phyloP scores from a whole-genome alignment of 2,113 vertebrate genomes.

The Vombatus ursinus region DNA sequence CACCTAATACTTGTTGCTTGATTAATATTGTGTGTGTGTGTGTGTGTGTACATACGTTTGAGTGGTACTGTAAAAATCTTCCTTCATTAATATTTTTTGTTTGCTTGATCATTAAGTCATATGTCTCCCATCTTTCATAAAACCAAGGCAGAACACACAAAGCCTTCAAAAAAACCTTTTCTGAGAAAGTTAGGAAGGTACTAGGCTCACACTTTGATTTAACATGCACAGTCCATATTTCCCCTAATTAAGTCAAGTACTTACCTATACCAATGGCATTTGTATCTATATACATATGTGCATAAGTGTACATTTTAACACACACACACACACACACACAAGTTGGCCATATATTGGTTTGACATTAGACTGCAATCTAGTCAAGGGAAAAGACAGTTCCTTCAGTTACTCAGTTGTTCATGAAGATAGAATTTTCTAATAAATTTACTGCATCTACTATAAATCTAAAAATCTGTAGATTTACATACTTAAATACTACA shows the following conservation, averaged over 20 bases:
- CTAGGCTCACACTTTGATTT: neutral
- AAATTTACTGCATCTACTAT: neutral
- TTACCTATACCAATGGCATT: neutral
- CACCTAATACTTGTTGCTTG: too few relatives aligned
- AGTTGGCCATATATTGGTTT: neutral
- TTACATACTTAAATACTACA: slow-evolving; percentile 94
- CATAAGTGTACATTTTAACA: neutral
- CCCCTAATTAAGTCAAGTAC: slow-evolving; percentile 35
- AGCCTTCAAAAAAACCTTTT: neutral
- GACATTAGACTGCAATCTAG: slow-evolving; percentile 11
- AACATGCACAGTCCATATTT: neutral
- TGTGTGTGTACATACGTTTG: too few relatives aligned
- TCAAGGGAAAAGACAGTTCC: slow-evolving; percentile 23
- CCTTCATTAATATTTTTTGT: slow-evolving; percentile 29
- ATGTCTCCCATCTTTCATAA: neutral
- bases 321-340: too few relatives aligned
- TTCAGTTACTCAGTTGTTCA: slow-evolving; percentile 36
- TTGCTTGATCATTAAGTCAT: neutral
- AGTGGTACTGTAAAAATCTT: neutral
- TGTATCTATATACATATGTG: neutral
- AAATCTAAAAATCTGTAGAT: slow-evolving; percentile 17
- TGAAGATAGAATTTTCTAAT: slow-evolving; percentile 12
- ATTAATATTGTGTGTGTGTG: too few relatives aligned
- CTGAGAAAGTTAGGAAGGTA: neutral
- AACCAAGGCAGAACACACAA: neutral